Evolutionary conservation across 2,888 invertebrate species (phyloP), one percentile per base, ranked within the genome.

Genomic region (Dryobota labecula): DNA sequence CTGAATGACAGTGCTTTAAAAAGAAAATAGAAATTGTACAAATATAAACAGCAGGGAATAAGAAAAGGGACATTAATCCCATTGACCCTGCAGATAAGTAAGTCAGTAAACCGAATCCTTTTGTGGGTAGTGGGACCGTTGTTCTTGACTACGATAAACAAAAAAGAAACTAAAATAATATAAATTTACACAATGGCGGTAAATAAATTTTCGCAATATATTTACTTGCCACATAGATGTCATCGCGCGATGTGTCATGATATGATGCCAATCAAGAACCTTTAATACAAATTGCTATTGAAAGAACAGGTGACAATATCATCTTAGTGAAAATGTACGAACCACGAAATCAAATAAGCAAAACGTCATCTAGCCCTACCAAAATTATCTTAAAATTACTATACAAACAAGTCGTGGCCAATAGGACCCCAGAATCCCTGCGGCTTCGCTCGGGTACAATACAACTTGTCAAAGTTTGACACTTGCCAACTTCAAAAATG

Each of bases 381-480:
- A 61, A 60, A 38, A 67, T 78, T 27, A 54, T 70, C 60, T 65
- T 53, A 33, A 45, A 80, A 76, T 79, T 62, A 73, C n/a, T 64
- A 57, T 51, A 68, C 64, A 74, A 68, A 69, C 64, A 74, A 53
- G 64, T 56, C 63, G 49, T 54, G 72, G 61, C 56, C 58, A 54
- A 45, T 54, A 69, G 60, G 43, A 65, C 56, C 64, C 30, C 36
- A 70, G 66, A 67, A 78, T 80, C 71, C 63, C 69, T 58, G 74
- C 36, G 68, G 70, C 71, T 60, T 58, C 45, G 56, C 64, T 75
- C 36, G 58, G 63, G 60, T 57, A 68, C 74, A 76, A 79, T 69
- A 68, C 51, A 78, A 80, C 72, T 83, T 83, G 83, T 88, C 84
- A 81, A 87, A 88, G 64, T 85, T 87, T 88, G 85, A 84, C 82